Evolutionary conservation across 2,797 vertebrate genomes (phyloP).

Genomic region (Manis javanica): DNA sequence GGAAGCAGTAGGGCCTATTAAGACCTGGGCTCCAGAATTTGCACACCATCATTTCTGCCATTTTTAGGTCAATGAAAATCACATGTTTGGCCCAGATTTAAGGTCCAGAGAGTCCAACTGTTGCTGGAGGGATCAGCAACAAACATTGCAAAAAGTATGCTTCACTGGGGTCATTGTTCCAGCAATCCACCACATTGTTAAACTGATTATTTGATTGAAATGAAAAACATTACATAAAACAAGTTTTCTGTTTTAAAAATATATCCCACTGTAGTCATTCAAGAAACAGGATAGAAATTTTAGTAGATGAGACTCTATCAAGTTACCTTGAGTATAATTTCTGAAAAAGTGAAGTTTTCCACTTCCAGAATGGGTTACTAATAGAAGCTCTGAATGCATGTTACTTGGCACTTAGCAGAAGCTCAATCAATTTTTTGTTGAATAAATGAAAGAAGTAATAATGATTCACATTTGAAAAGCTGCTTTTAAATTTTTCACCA

Average conservation of each 20-base stretch:
- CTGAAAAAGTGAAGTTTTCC: neutral
- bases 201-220: neutral
- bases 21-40: neutral
- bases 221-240: constrained; percentile 1
- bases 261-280: neutral
- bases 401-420: neutral
- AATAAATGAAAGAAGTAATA: constrained; percentile 44
- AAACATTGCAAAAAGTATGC: neutral
- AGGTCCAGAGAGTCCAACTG: neutral
- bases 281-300: constrained; percentile 16
- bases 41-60: neutral
- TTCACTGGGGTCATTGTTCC: neutral
- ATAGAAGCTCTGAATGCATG: neutral
- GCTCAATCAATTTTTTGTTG: neutral
- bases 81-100: neutral
- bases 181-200: neutral
- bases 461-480: neutral
- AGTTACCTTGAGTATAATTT: neutral
- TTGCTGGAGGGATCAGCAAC: neutral
- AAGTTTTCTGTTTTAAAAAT: neutral
- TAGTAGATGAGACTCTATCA: neutral
- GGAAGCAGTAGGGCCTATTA: neutral
- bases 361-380: neutral
- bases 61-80: neutral
- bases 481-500: neutral